Evolutionary conservation across 2,888 invertebrate genomes (phyloP).

Genomic region (Ectropis crepuscularia): DNA sequence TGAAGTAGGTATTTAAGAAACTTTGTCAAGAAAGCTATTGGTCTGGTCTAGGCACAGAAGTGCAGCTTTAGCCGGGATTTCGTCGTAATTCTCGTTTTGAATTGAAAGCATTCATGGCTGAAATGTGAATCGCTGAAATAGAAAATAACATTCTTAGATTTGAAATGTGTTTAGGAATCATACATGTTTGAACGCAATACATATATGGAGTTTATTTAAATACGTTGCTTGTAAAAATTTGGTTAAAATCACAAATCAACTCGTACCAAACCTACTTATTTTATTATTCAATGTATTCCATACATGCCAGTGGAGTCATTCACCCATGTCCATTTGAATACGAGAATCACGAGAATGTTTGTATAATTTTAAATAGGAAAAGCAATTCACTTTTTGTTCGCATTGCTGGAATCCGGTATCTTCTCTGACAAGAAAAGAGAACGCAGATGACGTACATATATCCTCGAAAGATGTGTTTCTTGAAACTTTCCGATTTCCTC

Average conservation of each 20-base stretch:
- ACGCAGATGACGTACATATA: no score
- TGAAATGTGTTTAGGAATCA: no score
- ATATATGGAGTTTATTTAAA: no score
- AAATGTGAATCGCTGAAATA: conserved; percentile 16
- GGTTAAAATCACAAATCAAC: no score
- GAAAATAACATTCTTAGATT: background rate
- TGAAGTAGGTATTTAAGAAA: conserved; percentile 15
- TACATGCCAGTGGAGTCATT: conserved; percentile 13
- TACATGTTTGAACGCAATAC: no score
- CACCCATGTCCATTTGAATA: conserved; percentile 9
- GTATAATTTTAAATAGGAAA: no score
- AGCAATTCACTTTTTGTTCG: background rate
- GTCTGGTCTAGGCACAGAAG: conserved; percentile 53
- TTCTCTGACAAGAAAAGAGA: no score
- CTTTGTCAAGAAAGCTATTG: conserved; percentile 44
- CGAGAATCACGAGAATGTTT: conserved; percentile 1
- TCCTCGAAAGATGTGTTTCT: no score
- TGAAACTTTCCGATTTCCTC: no score
- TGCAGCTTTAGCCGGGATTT: conserved; percentile 52
- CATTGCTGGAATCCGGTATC: no score
- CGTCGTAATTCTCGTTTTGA: conserved; percentile 53
- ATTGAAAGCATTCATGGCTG: conserved; percentile 50
- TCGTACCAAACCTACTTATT: no score
- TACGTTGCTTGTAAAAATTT: no score
- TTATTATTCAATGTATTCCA: conserved; percentile 6